These are phyloP conservation scores for Pachliopta kotzebuea DNA, from an alignment of 2,888 invertebrate genomes.

Conservation along the genomic window DNA sequence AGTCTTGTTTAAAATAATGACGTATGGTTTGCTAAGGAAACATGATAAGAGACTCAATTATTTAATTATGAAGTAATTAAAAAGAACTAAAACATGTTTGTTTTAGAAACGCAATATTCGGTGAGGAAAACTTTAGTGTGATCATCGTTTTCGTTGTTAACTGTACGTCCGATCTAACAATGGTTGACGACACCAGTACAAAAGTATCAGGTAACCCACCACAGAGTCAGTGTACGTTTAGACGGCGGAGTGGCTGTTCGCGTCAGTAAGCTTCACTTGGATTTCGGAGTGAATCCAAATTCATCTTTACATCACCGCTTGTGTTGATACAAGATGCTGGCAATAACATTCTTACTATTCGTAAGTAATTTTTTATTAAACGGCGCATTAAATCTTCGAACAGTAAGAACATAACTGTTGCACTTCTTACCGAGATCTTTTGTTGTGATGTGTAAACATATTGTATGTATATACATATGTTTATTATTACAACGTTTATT, in stretches of 20 bases:
- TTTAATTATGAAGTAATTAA: too few relatives aligned
- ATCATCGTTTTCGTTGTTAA: background rate
- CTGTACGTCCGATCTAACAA: conserved; percentile 2
- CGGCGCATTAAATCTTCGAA: background rate
- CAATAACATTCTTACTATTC: conserved; percentile 3
- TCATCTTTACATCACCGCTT: background rate
- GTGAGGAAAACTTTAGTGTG: conserved; percentile 5
- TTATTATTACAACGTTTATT: conserved; percentile 12
- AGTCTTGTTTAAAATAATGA: too few relatives aligned
- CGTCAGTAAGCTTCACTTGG: background rate
- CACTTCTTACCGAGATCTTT: background rate
- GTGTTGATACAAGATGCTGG: conserved; percentile 10
- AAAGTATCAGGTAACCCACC: conserved; percentile 4
- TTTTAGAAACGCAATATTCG: too few relatives aligned
- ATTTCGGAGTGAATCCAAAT: background rate
- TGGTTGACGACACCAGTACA: conserved; percentile 1
- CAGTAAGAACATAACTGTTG: background rate
- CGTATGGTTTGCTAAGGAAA: too few relatives aligned
- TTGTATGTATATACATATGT: background rate
- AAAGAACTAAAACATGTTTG: background rate
- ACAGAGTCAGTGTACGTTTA: conserved; percentile 9
- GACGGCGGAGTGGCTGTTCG: conserved; percentile 1
- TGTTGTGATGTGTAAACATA: conserved; percentile 8
- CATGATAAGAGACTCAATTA: too few relatives aligned
- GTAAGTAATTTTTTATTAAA: conserved; percentile 16